Evolutionary conservation across 2,113 vertebrate species (phyloP).

Genomic region (Boleophthalmus pectinirostris): DNA sequence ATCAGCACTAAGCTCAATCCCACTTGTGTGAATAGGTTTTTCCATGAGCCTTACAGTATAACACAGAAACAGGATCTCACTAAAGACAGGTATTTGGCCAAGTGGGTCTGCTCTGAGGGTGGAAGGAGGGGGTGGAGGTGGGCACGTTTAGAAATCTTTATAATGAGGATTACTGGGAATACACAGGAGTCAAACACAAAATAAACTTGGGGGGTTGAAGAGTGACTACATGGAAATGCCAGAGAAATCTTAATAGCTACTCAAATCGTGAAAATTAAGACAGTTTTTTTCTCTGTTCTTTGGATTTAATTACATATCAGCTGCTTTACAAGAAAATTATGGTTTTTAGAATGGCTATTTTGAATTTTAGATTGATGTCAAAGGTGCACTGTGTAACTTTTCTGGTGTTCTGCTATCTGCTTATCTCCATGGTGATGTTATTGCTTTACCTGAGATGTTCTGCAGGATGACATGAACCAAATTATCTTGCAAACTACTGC

Average conservation of each 20-base stretch:
- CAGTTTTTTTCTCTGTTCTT: not conserved
- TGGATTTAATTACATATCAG: not conserved
- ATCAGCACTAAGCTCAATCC: conserved; percentile 61
- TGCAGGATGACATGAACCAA: too few relatives aligned
- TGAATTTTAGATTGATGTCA: too few relatives aligned
- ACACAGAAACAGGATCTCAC: conserved; percentile 42
- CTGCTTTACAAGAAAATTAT: too few relatives aligned
- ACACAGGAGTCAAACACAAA: conserved; percentile 67
- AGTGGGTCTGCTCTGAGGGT: conserved; percentile 40
- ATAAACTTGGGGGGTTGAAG: conserved; percentile 45
- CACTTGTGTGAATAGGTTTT: conserved; percentile 50
- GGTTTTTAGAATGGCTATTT: too few relatives aligned
- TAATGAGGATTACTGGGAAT: conserved; percentile 66
- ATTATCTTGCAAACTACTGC: too few relatives aligned
- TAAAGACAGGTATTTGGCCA: conserved; percentile 34
- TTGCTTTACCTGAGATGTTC: too few relatives aligned
- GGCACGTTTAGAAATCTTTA: conserved; percentile 42
- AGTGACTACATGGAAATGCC: not conserved
- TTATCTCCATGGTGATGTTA: too few relatives aligned
- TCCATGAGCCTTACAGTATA: conserved; percentile 40
- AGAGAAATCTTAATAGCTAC: not conserved
- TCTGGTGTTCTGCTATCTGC: too few relatives aligned
- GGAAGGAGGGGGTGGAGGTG: conserved; percentile 20
- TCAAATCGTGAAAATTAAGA: too few relatives aligned
- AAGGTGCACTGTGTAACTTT: too few relatives aligned